Conservation (phyloP, 2,113 vertebrate genomes). For the Anas platyrhynchos region DNA sequence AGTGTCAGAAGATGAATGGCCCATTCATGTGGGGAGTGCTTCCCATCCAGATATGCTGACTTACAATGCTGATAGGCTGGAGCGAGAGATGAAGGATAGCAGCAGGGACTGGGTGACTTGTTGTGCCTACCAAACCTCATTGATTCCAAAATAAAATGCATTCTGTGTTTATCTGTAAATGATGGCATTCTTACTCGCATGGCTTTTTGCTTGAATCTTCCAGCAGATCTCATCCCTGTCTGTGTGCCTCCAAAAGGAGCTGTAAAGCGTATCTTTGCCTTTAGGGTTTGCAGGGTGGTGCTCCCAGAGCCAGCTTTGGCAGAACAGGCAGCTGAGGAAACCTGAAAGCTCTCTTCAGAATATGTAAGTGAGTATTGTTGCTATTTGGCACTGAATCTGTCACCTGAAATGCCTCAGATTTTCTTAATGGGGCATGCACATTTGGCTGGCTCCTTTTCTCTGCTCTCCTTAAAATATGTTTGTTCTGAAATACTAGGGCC, state of each 20-base stretch:
- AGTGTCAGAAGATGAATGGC: conserved; percentile 50
- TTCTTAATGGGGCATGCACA: conserved; percentile 25
- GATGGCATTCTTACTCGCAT: not conserved
- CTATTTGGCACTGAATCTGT: conserved; percentile 37
- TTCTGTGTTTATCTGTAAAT: conserved; percentile 13
- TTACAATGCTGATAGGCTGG: conserved; percentile 42
- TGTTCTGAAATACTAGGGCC: not conserved
- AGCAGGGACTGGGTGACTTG: not conserved
- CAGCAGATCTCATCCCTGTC: not conserved
- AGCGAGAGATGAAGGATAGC: conserved; percentile 41
- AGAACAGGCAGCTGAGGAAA: conserved; percentile 15
- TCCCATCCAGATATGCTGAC: conserved; percentile 23
- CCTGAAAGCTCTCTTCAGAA: conserved; percentile 5
- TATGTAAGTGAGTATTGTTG: not conserved
- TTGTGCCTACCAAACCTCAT: conserved; percentile 9
- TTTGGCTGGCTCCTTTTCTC: not conserved
- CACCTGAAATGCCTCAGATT: conserved; percentile 46
- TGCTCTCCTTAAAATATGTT: not conserved
- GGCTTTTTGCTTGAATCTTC: not conserved
- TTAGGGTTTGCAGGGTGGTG: conserved; percentile 39
- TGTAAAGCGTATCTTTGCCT: not conserved
- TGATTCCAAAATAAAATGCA: not conserved
- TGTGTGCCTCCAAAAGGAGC: not conserved
- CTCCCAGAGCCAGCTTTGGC: not conserved
- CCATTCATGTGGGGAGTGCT: conserved; percentile 32